A percentile compares a stretch with the other conserved stretches of the same genome.
Evolutionary conservation across 2,113 vertebrate species (phyloP).

Genomic region (Dinomys branickii): DNA sequence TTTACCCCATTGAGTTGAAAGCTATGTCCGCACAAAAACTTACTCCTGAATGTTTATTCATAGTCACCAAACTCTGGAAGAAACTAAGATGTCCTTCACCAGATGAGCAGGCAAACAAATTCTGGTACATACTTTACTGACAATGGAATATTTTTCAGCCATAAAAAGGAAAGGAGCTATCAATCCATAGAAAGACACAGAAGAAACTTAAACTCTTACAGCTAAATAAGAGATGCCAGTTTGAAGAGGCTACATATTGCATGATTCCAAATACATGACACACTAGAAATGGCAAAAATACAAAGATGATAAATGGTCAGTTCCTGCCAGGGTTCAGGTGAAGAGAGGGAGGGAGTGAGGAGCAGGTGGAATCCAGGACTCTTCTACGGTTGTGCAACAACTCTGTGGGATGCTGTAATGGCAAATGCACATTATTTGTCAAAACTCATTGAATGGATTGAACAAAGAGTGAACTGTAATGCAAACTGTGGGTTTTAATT

Average conservation of each 20-base stretch:
- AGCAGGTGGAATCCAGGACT: background rate
- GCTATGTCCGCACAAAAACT: background rate
- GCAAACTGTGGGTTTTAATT: background rate
- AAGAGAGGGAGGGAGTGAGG: background rate
- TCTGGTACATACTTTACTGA: background rate
- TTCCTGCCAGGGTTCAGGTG: background rate
- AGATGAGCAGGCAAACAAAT: background rate
- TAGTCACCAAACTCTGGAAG: background rate
- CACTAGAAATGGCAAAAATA: slow-evolving; percentile 34
- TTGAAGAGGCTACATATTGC: background rate
- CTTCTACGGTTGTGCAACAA: background rate
- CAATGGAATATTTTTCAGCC: background rate
- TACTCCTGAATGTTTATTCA: background rate
- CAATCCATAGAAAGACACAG: background rate
- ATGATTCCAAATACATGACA: background rate
- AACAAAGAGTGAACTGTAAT: background rate
- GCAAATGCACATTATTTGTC: background rate
- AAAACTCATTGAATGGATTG: background rate
- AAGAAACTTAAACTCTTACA: background rate
- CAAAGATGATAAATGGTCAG: background rate
- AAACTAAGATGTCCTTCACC: background rate
- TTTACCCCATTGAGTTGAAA: background rate
- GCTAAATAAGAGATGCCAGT: background rate
- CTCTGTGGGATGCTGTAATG: background rate
- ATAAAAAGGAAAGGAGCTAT: background rate